Base-by-base conservation (phyloP, 2,888 invertebrate genomes). In the Trachelus stipa region DNA sequence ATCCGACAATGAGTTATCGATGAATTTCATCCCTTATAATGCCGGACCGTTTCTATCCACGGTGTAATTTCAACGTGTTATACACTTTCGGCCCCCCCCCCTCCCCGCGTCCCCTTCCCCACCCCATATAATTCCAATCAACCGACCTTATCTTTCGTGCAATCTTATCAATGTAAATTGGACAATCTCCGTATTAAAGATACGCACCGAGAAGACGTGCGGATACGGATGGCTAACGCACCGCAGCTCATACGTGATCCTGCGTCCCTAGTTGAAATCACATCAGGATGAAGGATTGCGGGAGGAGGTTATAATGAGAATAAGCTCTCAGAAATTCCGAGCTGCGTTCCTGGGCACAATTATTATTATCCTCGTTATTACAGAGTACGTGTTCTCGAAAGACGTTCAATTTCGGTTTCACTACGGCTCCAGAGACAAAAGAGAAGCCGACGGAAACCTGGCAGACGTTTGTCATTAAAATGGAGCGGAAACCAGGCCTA, bases 391-490 rank as follows among this genome's bases (percentile, higher is more conserved):
- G 68, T 37, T 69, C 73, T 73, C 73, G 35, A n/a, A 73, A 69
- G 68, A 79, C 69, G 77, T 77, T 68, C 37, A 79, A 74, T 35
- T 56, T 56, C 56, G 56, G 23, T 9, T 56, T 23, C 56, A 23
- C 56, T 56, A 56, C 23, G 56, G 56, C 56, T 23, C 23, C 23
- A 23, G 23, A 56, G 56, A 56, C 56, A 56, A 56, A 56, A 56
- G 56, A 23, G 23, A 56, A 56, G 75, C 68, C 68, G 69, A 71
- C 83, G 84, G 85, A 85, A 85, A 86, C 85, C 84, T 82, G 81
- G 81, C 83, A 87, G 87, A 87, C 87, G 87, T 85, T 87, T 86
- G 86, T 87, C 87, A 86, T 89, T 88, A 88, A 84, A 83, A 75
- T 30, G 82, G 83, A 82, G 85, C 86, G 88, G 87, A 89, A 88